Conservation (phyloP, 2,888 invertebrate species). For the Halictus quadricinctus region DNA sequence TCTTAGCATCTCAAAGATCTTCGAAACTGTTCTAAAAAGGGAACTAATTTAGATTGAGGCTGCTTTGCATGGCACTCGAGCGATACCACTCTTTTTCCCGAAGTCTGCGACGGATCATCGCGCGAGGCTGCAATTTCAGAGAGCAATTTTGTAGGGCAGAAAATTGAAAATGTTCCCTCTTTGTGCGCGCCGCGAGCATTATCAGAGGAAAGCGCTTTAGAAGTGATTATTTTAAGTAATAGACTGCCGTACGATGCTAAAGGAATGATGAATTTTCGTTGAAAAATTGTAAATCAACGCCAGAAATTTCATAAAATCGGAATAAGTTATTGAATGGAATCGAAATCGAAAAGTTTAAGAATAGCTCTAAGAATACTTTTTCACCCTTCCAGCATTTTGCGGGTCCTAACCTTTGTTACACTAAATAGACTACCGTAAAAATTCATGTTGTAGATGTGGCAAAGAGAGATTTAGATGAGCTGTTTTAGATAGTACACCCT, state of each 20-base stretch:
- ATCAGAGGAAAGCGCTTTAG: not conserved
- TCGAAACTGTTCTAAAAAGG: not conserved
- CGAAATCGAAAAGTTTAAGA: too few relatives aligned
- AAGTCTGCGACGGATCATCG: not conserved
- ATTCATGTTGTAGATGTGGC: too few relatives aligned
- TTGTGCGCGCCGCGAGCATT: not conserved
- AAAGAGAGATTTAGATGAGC: too few relatives aligned
- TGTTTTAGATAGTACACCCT: too few relatives aligned
- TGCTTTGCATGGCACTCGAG: not conserved
- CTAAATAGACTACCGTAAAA: too few relatives aligned
- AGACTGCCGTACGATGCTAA: not conserved
- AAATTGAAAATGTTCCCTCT: not conserved
- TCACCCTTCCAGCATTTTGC: too few relatives aligned
- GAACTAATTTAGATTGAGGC: not conserved
- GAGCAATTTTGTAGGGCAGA: not conserved
- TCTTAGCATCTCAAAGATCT: constrained; percentile 1
- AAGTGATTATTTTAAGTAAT: not conserved
- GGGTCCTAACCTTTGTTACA: too few relatives aligned
- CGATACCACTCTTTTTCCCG: not conserved
- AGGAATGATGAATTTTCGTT: too few relatives aligned
- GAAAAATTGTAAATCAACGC: too few relatives aligned
- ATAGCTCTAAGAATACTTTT: too few relatives aligned
- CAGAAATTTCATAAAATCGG: too few relatives aligned
- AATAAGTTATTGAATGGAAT: too few relatives aligned
- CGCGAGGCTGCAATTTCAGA: not conserved